A percentile compares a stretch with the other conserved stretches of the same genome.
Conservation (phyloP, 2,797 vertebrate species). For the Liparis tanakae region DNA sequence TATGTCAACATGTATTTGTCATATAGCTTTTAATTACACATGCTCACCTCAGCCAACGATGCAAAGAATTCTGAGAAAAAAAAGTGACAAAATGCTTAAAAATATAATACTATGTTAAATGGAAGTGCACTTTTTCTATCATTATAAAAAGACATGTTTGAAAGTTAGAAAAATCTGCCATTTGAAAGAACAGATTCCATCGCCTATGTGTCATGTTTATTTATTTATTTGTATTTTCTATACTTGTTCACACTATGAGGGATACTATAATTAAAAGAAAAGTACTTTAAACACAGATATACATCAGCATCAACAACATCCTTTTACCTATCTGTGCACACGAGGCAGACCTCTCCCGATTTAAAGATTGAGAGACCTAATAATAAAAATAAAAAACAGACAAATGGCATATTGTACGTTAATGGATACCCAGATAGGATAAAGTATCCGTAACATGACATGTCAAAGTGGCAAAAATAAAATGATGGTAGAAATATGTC, state of each 20-base stretch:
- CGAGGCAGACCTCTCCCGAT: neutral
- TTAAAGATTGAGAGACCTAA: neutral
- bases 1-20: neutral
- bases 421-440: neutral
- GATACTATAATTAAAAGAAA: neutral
- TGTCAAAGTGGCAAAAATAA: neutral
- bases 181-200: neutral
- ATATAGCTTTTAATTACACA: neutral
- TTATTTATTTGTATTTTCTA: neutral
- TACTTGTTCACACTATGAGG: neutral
- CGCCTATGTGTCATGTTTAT: neutral
- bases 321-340: slow-evolving; percentile 28
- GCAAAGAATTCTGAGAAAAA: neutral
- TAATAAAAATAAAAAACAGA: slow-evolving; percentile 1
- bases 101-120: neutral
- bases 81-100: neutral
- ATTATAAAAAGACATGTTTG: neutral
- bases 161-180: neutral
- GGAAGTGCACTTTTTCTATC: neutral
- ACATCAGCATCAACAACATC: neutral
- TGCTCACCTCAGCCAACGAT: slow-evolving; percentile 30
- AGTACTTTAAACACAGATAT: neutral
- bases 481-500: neutral
- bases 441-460: neutral
- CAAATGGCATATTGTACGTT: too few species aligned